These are phyloP conservation scores for Phlogophora meticulosa DNA, from an alignment of 2,888 invertebrate genomes.

Conservation along the genomic window DNA sequence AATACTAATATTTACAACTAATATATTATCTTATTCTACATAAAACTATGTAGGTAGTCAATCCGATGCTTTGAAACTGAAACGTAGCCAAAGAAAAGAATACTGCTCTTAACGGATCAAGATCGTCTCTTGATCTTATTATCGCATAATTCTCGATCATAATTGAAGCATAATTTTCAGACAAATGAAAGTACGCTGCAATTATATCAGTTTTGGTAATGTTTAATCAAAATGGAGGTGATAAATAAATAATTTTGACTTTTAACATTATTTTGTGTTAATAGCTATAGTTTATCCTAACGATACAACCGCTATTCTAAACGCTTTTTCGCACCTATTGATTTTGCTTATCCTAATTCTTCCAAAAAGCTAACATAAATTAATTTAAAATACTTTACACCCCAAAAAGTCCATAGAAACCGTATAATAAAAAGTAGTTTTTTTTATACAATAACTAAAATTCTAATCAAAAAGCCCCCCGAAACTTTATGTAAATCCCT, in stretches of 20 bases:
- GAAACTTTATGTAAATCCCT: constrained; percentile 19
- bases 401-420: constrained; percentile 55
- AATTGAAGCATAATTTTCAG: no score
- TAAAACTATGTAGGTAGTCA: constrained; percentile 83
- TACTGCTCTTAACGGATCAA: neutral
- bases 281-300: constrained; percentile 29
- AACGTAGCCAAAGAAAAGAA: neutral
- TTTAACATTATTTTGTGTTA: constrained; percentile 4
- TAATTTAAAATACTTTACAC: constrained; percentile 56
- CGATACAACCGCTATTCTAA: constrained; percentile 33
- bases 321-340: constrained; percentile 2
- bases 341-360: constrained; percentile 36
- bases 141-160: no score
- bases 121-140: neutral
- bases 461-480: constrained; percentile 24
- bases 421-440: constrained; percentile 27
- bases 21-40: constrained; percentile 75
- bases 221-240: no score
- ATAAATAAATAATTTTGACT: constrained; percentile 44
- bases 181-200: no score
- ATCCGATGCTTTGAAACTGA: constrained; percentile 12
- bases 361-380: constrained; percentile 35
- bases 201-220: no score
- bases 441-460: constrained; percentile 46
- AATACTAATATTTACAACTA: constrained; percentile 59